Conservation (phyloP, 2,888 invertebrate species). For the Netelia inedita region DNA sequence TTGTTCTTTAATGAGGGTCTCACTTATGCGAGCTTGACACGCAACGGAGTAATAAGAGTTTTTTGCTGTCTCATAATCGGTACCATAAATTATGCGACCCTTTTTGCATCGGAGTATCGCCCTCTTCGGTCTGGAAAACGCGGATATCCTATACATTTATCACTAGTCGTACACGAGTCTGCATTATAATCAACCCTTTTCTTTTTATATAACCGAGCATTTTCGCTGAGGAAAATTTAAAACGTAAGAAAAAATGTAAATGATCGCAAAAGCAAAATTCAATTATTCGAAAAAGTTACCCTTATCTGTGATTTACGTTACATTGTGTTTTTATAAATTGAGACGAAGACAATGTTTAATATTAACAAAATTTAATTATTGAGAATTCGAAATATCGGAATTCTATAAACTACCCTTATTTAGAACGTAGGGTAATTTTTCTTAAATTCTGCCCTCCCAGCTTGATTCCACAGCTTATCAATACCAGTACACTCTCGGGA, state of each 20-base stretch:
- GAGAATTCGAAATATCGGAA: background rate
- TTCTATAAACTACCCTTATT: background rate
- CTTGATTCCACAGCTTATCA: background rate
- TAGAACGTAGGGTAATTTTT: background rate
- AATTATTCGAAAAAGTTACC: too few species aligned
- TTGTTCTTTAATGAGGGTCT: constrained; percentile 10
- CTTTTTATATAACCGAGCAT: background rate
- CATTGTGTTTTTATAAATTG: too few species aligned
- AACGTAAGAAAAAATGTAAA: background rate
- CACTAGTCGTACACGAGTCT: constrained; percentile 4
- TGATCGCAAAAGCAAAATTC: background rate
- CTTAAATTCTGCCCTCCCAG: background rate
- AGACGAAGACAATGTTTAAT: too few species aligned
- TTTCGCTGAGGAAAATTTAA: constrained; percentile 1
- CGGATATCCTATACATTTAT: constrained; percentile 55
- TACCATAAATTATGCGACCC: constrained; percentile 68
- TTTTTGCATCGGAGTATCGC: constrained; percentile 10
- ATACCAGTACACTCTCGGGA: constrained; percentile 29
- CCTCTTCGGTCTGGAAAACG: constrained; percentile 62
- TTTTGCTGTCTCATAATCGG: constrained; percentile 71
- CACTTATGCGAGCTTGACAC: constrained; percentile 66
- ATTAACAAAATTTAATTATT: background rate
- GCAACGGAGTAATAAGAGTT: constrained; percentile 70
- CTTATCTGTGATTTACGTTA: too few species aligned
- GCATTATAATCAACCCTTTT: background rate